These are phyloP conservation scores for Corvus cornix DNA, from an alignment of 2,113 vertebrate genomes.

Conservation along the genomic window DNA sequence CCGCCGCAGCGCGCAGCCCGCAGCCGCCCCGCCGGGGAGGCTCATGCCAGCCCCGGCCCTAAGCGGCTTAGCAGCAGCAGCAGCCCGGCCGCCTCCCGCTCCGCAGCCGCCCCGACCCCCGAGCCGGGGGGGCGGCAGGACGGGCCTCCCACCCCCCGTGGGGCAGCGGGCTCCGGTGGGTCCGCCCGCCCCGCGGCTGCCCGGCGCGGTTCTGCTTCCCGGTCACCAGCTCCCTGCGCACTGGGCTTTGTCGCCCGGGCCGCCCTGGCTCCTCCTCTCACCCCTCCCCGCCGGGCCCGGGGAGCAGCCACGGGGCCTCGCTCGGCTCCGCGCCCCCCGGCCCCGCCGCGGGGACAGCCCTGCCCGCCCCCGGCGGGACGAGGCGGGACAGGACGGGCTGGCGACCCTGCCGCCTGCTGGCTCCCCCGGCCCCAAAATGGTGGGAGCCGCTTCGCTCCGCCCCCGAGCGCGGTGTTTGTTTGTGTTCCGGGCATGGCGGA, in stretches of 20 bases:
- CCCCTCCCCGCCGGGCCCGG: neutral
- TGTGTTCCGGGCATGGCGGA: constrained; percentile 35
- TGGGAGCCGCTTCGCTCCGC: neutral
- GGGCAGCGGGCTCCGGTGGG: constrained; percentile 26
- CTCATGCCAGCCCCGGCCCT: constrained; percentile 45
- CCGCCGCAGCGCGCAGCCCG: constrained; percentile 1
- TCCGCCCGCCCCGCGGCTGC: constrained; percentile 19
- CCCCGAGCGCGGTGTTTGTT: neutral
- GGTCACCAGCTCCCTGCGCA: constrained; percentile 58
- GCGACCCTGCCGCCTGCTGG: neutral
- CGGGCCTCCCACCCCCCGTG: constrained; percentile 50
- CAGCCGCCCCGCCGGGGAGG: constrained; percentile 30
- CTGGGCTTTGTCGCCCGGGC: constrained; percentile 50
- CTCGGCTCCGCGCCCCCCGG: neutral
- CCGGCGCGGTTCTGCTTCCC: constrained; percentile 32
- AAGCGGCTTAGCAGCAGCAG: constrained; percentile 18
- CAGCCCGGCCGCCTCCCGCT: neutral
- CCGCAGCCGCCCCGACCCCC: neutral
- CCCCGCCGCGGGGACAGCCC: neutral
- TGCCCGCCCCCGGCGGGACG: neutral
- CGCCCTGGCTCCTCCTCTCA: constrained; percentile 29
- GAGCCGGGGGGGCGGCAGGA: constrained; percentile 2
- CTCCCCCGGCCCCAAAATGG: neutral
- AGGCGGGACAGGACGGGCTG: neutral
- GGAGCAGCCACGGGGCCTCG: neutral